Conservation (phyloP, 2,888 invertebrate genomes). For the Gasteruption jaculator region DNA sequence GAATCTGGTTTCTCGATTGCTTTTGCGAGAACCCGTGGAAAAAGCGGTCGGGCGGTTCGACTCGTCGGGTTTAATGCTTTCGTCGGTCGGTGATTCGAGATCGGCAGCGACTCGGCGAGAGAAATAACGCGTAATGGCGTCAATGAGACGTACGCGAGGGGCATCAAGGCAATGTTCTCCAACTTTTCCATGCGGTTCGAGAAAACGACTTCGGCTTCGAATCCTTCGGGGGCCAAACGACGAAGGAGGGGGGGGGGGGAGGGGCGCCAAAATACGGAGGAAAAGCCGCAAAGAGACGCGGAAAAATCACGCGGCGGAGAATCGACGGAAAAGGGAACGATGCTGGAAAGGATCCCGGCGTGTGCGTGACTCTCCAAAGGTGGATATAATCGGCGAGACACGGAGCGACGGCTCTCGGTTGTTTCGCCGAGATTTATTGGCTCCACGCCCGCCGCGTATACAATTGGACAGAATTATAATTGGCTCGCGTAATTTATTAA, state of each 20-base stretch:
- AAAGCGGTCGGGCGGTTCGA: too few relatives aligned
- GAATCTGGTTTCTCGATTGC: too few relatives aligned
- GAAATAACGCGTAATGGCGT: too few relatives aligned
- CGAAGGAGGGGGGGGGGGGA: conserved; percentile 8
- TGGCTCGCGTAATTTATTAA: conserved; percentile 39
- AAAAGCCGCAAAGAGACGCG: not conserved
- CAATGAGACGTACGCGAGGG: too few relatives aligned
- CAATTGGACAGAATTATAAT: conserved; percentile 40
- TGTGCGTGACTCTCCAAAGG: too few relatives aligned
- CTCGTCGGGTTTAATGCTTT: too few relatives aligned
- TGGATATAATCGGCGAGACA: conserved; percentile 25
- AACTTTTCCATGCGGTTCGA: too few relatives aligned
- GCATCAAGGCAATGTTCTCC: too few relatives aligned
- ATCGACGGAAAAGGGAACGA: conserved; percentile 11
- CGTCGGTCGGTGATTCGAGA: too few relatives aligned
- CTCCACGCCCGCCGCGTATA: conserved; percentile 28
- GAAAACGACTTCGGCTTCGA: too few relatives aligned
- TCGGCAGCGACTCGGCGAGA: too few relatives aligned
- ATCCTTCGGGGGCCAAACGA: conserved; percentile 3
- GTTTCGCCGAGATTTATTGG: conserved; percentile 34
- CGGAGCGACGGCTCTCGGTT: conserved; percentile 23
- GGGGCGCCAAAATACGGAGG: not conserved
- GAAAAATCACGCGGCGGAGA: conserved; percentile 11
- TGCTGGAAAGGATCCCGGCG: not conserved
- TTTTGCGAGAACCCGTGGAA: too few relatives aligned